Evolutionary conservation across 2,113 vertebrate species (phyloP).

Genomic region (Sceloporus undulatus): DNA sequence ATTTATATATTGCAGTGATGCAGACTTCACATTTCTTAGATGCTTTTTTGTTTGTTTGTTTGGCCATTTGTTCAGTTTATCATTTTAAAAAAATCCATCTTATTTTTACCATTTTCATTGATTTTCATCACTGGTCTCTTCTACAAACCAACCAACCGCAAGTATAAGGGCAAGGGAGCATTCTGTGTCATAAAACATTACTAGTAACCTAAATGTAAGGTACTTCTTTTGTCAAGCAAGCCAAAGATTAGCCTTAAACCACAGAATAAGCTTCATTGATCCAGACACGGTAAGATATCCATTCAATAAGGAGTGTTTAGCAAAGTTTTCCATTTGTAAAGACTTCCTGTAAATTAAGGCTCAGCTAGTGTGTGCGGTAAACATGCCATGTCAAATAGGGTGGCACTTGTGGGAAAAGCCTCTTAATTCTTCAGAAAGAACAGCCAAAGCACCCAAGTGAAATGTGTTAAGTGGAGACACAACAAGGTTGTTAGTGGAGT

Average conservation of each 20-base stretch:
- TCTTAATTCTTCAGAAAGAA: constrained; percentile 28
- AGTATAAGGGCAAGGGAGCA: constrained; percentile 45
- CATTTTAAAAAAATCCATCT: constrained; percentile 7
- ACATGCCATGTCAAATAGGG: constrained; percentile 51
- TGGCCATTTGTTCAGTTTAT: constrained; percentile 3
- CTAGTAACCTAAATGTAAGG: constrained; percentile 57
- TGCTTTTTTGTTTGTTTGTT: not conserved
- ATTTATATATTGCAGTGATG: not conserved
- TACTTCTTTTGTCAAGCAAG: constrained; percentile 67
- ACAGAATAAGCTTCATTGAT: constrained; percentile 74
- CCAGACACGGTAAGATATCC: constrained; percentile 65
- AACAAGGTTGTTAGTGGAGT: constrained; percentile 7
- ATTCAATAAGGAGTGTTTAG: constrained; percentile 73
- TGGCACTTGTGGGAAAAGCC: constrained; percentile 4
- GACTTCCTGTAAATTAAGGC: constrained; percentile 71
- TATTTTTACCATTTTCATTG: constrained; percentile 65
- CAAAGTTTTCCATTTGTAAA: constrained; percentile 72
- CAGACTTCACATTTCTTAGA: not conserved
- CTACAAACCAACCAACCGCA: constrained; percentile 54
- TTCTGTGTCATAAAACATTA: constrained; percentile 57
- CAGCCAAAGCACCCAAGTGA: not conserved
- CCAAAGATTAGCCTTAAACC: constrained; percentile 71
- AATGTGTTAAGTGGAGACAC: constrained; percentile 14
- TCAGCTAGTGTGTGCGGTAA: constrained; percentile 63
- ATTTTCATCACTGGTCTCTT: constrained; percentile 60